Percentiles rank a stretch among this genome's conserved stretches.
phyloP scores from a whole-genome alignment of 2,888 invertebrate species.

The Notodonta ziczac region DNA sequence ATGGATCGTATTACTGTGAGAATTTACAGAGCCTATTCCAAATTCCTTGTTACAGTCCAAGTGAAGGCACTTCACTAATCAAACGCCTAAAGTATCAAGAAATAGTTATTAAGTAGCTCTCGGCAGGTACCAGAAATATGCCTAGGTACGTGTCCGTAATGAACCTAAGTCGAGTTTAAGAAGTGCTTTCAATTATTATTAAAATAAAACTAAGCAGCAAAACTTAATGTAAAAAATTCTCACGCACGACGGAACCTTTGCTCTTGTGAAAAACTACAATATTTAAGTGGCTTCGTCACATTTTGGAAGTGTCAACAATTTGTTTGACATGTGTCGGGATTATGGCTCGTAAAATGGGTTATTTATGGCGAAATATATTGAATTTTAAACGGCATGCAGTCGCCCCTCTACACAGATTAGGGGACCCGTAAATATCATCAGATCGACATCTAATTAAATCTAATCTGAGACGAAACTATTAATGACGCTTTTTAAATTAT shows the following conservation, averaged over 20 bases:
- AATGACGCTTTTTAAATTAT: constrained; percentile 11
- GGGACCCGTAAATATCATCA: constrained; percentile 35
- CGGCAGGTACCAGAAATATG: too few species aligned
- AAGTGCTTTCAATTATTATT: not conserved
- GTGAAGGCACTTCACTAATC: too few species aligned
- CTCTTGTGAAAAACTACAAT: constrained; percentile 43
- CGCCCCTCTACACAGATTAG: constrained; percentile 33
- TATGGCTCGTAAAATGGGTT: constrained; percentile 64
- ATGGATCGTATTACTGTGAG: too few species aligned
- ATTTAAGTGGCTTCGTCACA: constrained; percentile 63
- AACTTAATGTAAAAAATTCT: constrained; percentile 22
- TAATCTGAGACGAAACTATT: constrained; percentile 15
- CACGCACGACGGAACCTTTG: constrained; percentile 28
- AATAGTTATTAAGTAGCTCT: too few species aligned
- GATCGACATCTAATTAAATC: constrained; percentile 32
- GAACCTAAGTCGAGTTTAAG: not conserved
- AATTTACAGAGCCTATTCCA: too few species aligned
- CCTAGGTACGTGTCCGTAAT: too few species aligned
- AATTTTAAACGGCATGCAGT: constrained; percentile 65
- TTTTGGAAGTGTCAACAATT: constrained; percentile 71
- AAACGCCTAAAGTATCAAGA: too few species aligned
- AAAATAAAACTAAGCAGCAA: not conserved
- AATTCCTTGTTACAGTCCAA: too few species aligned
- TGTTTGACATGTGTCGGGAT: constrained; percentile 76
- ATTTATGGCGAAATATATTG: constrained; percentile 73